Percentiles rank a stretch among this genome's conserved stretches.
Evolutionary conservation across 1,140 invertebrate species (phyloP).

Genomic region (Caenorhabditis latens): DNA sequence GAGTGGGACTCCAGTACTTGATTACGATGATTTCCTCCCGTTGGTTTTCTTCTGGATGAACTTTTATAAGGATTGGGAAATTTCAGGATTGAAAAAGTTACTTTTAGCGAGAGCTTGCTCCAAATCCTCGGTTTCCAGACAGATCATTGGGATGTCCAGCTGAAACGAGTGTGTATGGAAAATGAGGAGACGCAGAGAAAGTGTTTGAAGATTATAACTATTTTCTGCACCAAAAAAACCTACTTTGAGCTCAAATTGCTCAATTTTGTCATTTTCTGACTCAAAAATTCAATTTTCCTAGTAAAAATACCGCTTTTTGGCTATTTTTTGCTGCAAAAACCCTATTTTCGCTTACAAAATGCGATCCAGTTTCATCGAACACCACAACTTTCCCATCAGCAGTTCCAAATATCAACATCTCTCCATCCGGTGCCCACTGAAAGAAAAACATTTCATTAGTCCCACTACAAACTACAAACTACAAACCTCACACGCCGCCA

Average conservation of each 20-base stretch:
- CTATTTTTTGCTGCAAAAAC: neutral
- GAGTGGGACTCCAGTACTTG: constrained; percentile 26
- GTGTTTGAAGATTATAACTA: no score
- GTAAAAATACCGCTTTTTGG: no score
- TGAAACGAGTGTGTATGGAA: no score
- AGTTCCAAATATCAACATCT: constrained; percentile 32
- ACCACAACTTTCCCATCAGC: constrained; percentile 14
- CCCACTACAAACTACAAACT: neutral
- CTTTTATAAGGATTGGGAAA: neutral
- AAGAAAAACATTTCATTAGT: neutral
- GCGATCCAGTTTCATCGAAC: neutral
- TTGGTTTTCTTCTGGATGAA: constrained; percentile 17
- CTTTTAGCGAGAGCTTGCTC: constrained; percentile 35
- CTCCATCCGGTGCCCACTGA: constrained; percentile 35
- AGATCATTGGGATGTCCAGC: constrained; percentile 12
- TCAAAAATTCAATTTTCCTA: no score
- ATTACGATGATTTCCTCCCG: constrained; percentile 1
- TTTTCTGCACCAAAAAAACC: no score
- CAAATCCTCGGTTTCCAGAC: constrained; percentile 9
- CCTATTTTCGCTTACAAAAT: neutral
- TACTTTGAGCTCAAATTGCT: no score
- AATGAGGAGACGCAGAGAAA: neutral
- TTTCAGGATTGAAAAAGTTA: neutral
- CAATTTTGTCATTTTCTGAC: no score
- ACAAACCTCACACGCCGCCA: neutral